Evolutionary conservation across 2,113 vertebrate genomes (phyloP).

Genomic region (Cebus imitator): DNA sequence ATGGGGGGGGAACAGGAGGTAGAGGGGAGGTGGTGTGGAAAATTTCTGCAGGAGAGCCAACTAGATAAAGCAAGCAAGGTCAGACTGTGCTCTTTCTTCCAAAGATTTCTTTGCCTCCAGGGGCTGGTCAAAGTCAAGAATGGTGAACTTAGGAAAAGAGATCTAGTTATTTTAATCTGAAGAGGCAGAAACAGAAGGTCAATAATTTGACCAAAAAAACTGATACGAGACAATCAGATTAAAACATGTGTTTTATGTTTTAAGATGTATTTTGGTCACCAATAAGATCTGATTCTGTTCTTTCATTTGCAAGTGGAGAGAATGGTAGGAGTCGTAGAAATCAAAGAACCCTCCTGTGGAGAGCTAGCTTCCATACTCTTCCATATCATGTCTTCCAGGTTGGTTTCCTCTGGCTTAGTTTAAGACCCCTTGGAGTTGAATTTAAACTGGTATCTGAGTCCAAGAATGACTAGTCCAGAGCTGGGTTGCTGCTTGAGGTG

Average conservation of each 20-base stretch:
- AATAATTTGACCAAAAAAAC: background rate
- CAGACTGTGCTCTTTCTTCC: background rate
- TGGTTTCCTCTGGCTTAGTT: background rate
- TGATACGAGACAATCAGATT: background rate
- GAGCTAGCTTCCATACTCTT: background rate
- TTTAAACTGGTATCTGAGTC: background rate
- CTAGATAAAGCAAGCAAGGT: background rate
- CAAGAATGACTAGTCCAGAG: background rate
- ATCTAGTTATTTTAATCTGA: slow-evolving; percentile 21
- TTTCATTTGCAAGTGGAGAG: background rate
- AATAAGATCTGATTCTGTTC: background rate
- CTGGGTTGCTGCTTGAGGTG: background rate
- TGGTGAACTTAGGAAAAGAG: background rate
- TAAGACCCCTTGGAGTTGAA: background rate
- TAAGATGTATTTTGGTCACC: slow-evolving; percentile 1
- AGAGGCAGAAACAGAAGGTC: slow-evolving; percentile 15
- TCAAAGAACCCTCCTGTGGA: background rate
- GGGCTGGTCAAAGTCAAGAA: background rate
- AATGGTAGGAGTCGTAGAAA: background rate
- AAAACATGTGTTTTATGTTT: slow-evolving; percentile 15
- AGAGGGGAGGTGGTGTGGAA: background rate
- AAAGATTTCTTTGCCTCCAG: background rate
- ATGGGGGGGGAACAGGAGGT: too few species aligned
- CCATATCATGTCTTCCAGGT: background rate
- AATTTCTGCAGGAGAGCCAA: background rate